phyloP scores from a whole-genome alignment of 2,888 invertebrate genomes.

The Drosophila sordidula region DNA sequence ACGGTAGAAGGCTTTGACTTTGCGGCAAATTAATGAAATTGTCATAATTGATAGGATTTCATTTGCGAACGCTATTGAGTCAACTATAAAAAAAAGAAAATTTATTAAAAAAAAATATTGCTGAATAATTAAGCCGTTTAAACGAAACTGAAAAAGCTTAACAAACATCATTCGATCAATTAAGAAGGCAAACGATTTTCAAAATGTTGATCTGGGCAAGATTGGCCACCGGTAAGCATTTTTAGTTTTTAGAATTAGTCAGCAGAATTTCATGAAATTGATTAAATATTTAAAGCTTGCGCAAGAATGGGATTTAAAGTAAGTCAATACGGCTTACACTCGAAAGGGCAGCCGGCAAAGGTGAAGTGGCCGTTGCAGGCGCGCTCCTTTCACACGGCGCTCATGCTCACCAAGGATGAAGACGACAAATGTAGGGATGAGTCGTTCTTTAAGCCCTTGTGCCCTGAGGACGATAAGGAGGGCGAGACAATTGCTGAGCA shows the following conservation, averaged over 20 bases:
- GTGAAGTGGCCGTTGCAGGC: neutral
- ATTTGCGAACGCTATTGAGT: slow-evolving; percentile 16
- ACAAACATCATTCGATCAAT: neutral
- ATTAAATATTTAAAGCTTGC: slow-evolving; percentile 30
- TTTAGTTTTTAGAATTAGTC: neutral
- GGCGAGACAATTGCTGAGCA: neutral
- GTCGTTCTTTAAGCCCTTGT: slow-evolving; percentile 16
- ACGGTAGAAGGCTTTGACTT: slow-evolving; percentile 29
- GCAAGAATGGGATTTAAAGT: slow-evolving; percentile 25
- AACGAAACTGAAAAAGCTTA: neutral
- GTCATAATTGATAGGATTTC: slow-evolving; percentile 12
- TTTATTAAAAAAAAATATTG: neutral
- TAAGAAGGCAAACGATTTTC: neutral
- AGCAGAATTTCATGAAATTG: too few relatives aligned
- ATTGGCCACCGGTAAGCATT: slow-evolving; percentile 55
- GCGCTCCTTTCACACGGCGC: slow-evolving; percentile 33
- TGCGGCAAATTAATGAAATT: slow-evolving; percentile 1
- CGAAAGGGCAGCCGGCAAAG: neutral
- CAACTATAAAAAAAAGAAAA: slow-evolving; percentile 3
- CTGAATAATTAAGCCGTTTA: too few relatives aligned
- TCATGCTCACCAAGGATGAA: slow-evolving; percentile 19
- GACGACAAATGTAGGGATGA: slow-evolving; percentile 27
- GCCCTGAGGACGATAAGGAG: slow-evolving; percentile 1
- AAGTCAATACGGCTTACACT: neutral
- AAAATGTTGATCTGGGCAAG: slow-evolving; percentile 53